Percentiles rank a stretch among this genome's conserved stretches.
Conservation (phyloP, 2,797 vertebrate genomes). For the Myripristis murdjan region DNA sequence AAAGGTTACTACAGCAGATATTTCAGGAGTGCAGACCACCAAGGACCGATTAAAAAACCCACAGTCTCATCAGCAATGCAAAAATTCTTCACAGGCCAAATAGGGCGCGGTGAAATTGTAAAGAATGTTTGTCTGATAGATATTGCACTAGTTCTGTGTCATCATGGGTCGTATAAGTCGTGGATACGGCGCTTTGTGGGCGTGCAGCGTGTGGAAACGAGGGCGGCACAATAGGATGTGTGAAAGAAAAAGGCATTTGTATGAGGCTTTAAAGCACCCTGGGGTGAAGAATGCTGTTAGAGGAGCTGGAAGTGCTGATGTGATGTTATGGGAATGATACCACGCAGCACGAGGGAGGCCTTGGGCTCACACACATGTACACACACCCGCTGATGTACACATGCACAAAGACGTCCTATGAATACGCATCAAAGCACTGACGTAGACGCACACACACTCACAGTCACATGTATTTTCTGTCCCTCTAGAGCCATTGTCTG, state of each 20-base stretch:
- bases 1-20: constrained; percentile 1
- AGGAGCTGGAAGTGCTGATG: constrained; percentile 56
- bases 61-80: no score
- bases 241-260: constrained; percentile 2
- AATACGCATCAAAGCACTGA: no score
- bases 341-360: constrained; percentile 36
- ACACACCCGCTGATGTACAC: constrained; percentile 1
- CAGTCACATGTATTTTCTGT: neutral
- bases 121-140: neutral
- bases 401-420: no score
- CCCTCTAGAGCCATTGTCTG: no score
- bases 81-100: no score
- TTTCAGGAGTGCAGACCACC: constrained; percentile 17
- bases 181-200: neutral
- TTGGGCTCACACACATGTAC: constrained; percentile 12
- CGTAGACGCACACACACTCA: constrained; percentile 15
- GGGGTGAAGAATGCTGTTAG: constrained; percentile 32
- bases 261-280: constrained; percentile 47
- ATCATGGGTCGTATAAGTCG: constrained; percentile 13
- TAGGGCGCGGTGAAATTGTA: neutral
- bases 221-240: neutral
- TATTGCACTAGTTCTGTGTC: no score
- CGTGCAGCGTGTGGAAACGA: constrained; percentile 19
- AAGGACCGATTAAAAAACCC: constrained; percentile 37
- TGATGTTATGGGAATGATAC: constrained; percentile 58